phyloP scores from a whole-genome alignment of 2,888 invertebrate genomes.

The Eupeodes latifasciatus region DNA sequence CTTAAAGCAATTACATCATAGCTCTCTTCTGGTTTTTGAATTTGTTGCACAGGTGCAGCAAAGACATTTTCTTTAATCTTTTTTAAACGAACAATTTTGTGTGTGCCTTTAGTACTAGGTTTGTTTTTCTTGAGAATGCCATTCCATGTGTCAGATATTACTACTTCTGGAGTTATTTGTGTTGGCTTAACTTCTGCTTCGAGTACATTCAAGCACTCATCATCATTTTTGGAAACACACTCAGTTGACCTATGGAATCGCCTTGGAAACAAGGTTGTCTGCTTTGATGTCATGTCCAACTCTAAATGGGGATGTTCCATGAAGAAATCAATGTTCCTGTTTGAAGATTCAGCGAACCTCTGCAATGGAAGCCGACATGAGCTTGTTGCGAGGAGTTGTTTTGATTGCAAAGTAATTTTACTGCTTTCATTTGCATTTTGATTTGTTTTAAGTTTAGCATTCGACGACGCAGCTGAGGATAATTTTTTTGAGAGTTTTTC shows the following conservation, averaged over 20 bases:
- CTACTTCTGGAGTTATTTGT: not conserved
- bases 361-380: constrained; percentile 34
- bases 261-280: constrained; percentile 51
- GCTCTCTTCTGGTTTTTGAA: not conserved
- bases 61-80: not conserved
- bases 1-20: constrained; percentile 7
- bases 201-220: constrained; percentile 19
- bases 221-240: not conserved
- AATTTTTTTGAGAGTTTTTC: not conserved
- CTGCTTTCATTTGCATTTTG: not conserved
- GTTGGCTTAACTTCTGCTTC: constrained; percentile 10
- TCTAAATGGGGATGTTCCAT: constrained; percentile 50
- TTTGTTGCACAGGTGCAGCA: not conserved
- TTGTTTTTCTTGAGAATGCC: constrained; percentile 29
- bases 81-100: not conserved
- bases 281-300: constrained; percentile 19
- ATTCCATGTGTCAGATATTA: constrained; percentile 47
- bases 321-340: constrained; percentile 36
- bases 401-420: not conserved
- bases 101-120: not conserved
- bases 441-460: not conserved
- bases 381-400: not conserved
- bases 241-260: constrained; percentile 15
- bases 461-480: no score
- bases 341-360: constrained; percentile 42